These are phyloP conservation scores for Apus apus DNA, from an alignment of 2,113 vertebrate species.

Conservation along the genomic window DNA sequence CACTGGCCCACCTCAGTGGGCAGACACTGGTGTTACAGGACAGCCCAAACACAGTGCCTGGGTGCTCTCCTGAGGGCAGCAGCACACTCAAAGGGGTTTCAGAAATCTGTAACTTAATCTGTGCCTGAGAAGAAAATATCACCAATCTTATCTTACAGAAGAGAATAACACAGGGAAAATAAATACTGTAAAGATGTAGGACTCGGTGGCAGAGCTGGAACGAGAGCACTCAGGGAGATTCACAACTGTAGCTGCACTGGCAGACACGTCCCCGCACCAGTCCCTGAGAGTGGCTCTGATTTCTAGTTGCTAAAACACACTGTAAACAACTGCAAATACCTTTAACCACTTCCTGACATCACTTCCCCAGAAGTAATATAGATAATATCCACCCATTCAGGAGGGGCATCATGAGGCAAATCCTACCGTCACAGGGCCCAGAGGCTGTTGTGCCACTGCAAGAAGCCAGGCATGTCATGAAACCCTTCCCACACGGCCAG, in stretches of 20 bases:
- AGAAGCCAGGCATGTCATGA: background rate
- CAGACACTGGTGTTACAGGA: background rate
- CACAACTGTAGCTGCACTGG: background rate
- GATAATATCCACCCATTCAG: background rate
- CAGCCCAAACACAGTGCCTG: background rate
- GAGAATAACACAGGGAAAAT: background rate
- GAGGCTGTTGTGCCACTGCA: background rate
- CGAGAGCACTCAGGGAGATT: background rate
- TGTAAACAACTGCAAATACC: background rate
- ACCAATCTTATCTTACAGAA: background rate
- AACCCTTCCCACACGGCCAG: background rate
- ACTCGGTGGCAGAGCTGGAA: background rate
- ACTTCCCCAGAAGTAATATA: background rate
- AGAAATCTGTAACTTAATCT: background rate
- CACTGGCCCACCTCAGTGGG: no score
- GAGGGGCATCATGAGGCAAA: background rate
- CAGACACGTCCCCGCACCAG: background rate
- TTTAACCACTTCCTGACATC: background rate
- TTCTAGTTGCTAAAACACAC: background rate
- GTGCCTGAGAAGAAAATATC: background rate
- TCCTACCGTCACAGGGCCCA: background rate
- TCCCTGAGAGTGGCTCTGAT: background rate
- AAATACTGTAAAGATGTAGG: background rate
- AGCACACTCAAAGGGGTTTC: background rate
- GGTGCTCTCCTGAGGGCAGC: background rate